phyloP scores from a whole-genome alignment of 2,888 invertebrate genomes.

The Anthrax anthrax region DNA sequence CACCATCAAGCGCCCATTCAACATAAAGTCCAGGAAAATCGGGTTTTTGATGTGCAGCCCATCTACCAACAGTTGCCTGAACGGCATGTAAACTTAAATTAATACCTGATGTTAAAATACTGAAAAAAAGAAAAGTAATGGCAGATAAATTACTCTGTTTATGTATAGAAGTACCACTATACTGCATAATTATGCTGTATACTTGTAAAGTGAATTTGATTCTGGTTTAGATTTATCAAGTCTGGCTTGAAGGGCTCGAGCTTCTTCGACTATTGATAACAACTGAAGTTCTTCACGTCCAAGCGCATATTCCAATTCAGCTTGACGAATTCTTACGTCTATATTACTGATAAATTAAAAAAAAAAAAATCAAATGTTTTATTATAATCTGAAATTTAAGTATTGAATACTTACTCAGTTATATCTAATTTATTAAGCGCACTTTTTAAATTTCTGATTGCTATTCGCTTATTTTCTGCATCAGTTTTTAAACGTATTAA shows the following conservation, averaged over 20 bases:
- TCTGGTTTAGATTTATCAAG: conserved; percentile 51
- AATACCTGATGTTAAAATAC: conserved; percentile 32
- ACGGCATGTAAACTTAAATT: conserved; percentile 46
- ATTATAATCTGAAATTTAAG: not conserved
- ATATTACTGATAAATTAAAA: conserved; percentile 51
- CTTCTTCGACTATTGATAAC: conserved; percentile 70
- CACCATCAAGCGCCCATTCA: conserved; percentile 71
- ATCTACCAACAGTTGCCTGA: conserved; percentile 54
- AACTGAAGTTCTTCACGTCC: conserved; percentile 80
- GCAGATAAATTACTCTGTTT: no score
- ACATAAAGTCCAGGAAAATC: conserved; percentile 53
- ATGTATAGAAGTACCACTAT: no score
- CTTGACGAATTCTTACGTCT: conserved; percentile 77
- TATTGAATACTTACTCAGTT: conserved; percentile 55
- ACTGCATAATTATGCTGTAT: conserved; percentile 6
- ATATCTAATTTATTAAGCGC: conserved; percentile 72
- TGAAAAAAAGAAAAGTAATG: conserved; percentile 4
- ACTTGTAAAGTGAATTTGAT: conserved; percentile 46
- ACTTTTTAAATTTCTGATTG: conserved; percentile 67
- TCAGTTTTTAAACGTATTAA: conserved; percentile 47
- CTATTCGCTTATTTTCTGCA: conserved; percentile 60
- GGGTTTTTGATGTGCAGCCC: conserved; percentile 54
- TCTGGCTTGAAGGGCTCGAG: conserved; percentile 59
- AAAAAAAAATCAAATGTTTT: not conserved
- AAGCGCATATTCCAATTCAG: conserved; percentile 76